A percentile compares a stretch with the other conserved stretches of the same genome.
These are phyloP conservation scores for Oasisia sp. DNA, from an alignment of 2,888 invertebrate genomes.

Conservation along the genomic window DNA sequence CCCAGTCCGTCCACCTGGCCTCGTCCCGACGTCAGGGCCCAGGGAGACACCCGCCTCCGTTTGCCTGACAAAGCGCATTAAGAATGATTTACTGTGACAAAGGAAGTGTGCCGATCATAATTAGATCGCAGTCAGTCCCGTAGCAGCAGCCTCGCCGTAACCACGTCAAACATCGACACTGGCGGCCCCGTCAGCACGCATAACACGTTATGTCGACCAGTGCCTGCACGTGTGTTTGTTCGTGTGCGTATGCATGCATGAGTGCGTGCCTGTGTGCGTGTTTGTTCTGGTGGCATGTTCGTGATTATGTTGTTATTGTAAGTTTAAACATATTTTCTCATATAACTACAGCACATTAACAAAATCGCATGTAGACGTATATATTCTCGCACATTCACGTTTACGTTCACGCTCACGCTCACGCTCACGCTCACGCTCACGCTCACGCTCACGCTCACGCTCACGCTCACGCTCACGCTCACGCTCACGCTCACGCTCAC, in stretches of 20 bases:
- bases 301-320: background rate
- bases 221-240: background rate
- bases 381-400: no score
- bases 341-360: no score
- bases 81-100: constrained; percentile 11
- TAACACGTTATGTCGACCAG: background rate
- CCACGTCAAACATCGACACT: background rate
- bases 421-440: no score
- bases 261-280: background rate
- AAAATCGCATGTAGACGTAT: no score
- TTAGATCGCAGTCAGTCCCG: background rate
- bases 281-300: background rate
- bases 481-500: background rate
- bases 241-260: background rate
- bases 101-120: constrained; percentile 3
- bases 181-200: background rate
- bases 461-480: background rate
- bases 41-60: background rate
- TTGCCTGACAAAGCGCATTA: constrained; percentile 6
- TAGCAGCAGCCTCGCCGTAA: background rate
- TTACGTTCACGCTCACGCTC: no score
- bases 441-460: background rate
- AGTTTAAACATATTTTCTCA: background rate
- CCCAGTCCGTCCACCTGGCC: background rate
- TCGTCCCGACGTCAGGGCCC: background rate